These are phyloP conservation scores for Holotrichia oblita DNA, from an alignment of 1,140 invertebrate genomes.

Conservation along the genomic window DNA sequence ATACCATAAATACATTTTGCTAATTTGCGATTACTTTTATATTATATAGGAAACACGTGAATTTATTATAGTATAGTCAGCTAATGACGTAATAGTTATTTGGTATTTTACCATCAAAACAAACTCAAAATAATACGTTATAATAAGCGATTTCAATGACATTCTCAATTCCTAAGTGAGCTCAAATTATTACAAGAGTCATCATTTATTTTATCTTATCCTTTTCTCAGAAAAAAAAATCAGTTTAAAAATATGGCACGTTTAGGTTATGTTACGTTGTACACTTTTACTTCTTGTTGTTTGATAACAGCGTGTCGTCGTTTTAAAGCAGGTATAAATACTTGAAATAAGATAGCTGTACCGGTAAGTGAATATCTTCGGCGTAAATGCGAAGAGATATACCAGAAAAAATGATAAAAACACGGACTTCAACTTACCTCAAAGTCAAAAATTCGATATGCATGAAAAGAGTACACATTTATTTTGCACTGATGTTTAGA, in stretches of 20 bases:
- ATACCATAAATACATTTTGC: not conserved
- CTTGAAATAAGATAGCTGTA: not conserved
- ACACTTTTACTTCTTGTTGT: conserved; percentile 12
- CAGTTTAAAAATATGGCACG: conserved; percentile 3
- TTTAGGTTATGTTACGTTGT: conserved; percentile 27
- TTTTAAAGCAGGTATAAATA: not conserved
- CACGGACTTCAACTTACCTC: conserved; percentile 36
- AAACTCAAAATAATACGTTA: conserved; percentile 9
- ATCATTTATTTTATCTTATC: conserved; percentile 31
- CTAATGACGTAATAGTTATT: conserved; percentile 39
- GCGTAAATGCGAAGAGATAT: not conserved
- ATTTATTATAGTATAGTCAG: conserved; percentile 35
- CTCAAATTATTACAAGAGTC: not conserved
- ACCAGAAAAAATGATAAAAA: conserved; percentile 5
- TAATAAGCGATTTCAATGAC: not conserved
- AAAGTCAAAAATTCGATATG: conserved; percentile 18
- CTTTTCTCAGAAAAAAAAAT: no score
- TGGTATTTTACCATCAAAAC: conserved; percentile 38
- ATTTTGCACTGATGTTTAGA: conserved; percentile 1
- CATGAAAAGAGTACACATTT: conserved; percentile 33
- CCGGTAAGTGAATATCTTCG: conserved; percentile 5
- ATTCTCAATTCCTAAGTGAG: not conserved
- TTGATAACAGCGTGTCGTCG: not conserved
- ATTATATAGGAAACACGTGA: conserved; percentile 26
- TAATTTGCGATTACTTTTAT: conserved; percentile 5